These are phyloP conservation scores for Eucidaris tribuloides DNA, from an alignment of 35 echinoderm and acorn worm genomes.

Conservation along the genomic window DNA sequence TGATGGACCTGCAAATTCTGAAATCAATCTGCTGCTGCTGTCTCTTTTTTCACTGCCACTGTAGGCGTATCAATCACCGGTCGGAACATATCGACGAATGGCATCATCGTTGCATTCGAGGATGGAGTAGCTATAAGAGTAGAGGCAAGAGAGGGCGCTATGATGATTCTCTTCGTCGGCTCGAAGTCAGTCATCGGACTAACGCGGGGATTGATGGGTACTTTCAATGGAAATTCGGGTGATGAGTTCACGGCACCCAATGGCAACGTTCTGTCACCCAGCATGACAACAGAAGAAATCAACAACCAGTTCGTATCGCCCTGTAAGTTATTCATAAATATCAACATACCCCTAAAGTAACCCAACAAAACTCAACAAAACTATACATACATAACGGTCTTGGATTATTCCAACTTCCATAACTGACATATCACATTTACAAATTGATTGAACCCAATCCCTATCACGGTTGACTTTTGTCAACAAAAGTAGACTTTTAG, in stretches of 20 bases:
- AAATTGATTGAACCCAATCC: too few relatives aligned
- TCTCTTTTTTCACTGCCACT: neutral
- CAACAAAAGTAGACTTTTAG: too few relatives aligned
- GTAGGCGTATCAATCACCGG: neutral
- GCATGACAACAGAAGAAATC: neutral
- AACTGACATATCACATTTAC: too few relatives aligned
- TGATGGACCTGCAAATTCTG: too few relatives aligned
- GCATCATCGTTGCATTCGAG: neutral
- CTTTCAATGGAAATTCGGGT: conserved; percentile 2
- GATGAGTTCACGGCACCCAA: conserved; percentile 22
- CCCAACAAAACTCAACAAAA: too few relatives aligned
- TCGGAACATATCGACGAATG: neutral
- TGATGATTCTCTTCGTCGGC: neutral
- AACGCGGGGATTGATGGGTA: conserved; percentile 41
- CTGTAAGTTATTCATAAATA: too few relatives aligned
- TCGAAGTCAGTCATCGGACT: neutral
- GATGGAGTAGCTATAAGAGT: neutral
- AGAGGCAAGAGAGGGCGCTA: neutral
- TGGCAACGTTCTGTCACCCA: neutral
- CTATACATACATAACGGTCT: too few relatives aligned
- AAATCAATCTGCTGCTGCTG: too few relatives aligned
- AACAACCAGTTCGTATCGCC: conserved; percentile 7
- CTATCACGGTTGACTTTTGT: too few relatives aligned
- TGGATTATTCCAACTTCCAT: too few relatives aligned
- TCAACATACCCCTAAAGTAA: too few relatives aligned